Evolutionary conservation across 2,113 vertebrate genomes (phyloP).

Genomic region (Perccottus glenii): DNA sequence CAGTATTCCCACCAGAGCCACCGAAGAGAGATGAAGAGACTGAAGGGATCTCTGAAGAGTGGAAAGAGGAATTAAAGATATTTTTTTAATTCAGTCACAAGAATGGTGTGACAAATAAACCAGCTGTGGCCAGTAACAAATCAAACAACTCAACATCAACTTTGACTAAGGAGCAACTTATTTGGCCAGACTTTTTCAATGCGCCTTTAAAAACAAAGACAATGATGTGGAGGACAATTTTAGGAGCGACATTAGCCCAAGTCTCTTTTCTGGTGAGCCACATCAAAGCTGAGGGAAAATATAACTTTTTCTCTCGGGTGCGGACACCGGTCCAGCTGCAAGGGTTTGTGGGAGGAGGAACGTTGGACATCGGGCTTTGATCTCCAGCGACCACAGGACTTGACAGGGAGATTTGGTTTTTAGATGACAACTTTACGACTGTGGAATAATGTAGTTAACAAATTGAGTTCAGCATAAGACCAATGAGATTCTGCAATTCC

Average conservation of each 20-base stretch:
- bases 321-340: slow-evolving; percentile 46
- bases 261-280: slow-evolving; percentile 68
- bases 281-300: slow-evolving; percentile 70
- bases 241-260: slow-evolving; percentile 50
- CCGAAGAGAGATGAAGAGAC: too few relatives aligned
- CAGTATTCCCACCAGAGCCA: too few relatives aligned
- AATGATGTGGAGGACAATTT: slow-evolving; percentile 50
- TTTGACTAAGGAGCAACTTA: slow-evolving; percentile 5
- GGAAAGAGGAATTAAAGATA: too few relatives aligned
- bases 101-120: too few relatives aligned
- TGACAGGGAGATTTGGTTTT: slow-evolving; percentile 51
- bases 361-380: slow-evolving; percentile 61
- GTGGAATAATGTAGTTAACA: slow-evolving; percentile 35
- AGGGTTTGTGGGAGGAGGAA: slow-evolving; percentile 39
- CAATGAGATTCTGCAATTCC: too few relatives aligned
- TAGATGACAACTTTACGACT: slow-evolving; percentile 48
- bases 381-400: slow-evolving; percentile 51
- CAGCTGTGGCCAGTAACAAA: too few relatives aligned
- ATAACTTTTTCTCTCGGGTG: slow-evolving; percentile 67
- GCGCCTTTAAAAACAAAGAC: slow-evolving; percentile 40
- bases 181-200: slow-evolving; percentile 29
- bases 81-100: too few relatives aligned
- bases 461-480: too few relatives aligned
- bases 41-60: too few relatives aligned
- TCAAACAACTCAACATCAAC: too few relatives aligned